Evolutionary conservation across 2,888 invertebrate species (phyloP).

Genomic region (Glomeris marginata): DNA sequence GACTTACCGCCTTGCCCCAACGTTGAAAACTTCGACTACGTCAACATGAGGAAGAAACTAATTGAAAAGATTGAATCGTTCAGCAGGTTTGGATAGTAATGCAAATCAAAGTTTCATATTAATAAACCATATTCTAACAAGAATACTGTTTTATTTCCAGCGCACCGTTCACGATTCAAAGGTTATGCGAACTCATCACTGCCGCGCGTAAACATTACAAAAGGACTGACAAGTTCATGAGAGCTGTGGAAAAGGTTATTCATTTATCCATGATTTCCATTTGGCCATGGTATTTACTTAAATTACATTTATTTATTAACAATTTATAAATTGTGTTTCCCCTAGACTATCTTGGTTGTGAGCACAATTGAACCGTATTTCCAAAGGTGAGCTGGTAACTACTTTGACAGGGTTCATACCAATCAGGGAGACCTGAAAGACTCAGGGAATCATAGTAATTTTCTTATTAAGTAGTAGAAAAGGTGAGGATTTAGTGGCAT

Average conservation of each 20-base stretch:
- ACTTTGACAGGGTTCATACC: no score
- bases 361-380: constrained; percentile 11
- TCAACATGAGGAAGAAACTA: constrained; percentile 48
- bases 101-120: background rate
- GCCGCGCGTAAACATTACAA: constrained; percentile 87
- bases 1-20: constrained; percentile 68
- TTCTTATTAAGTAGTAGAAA: no score
- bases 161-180: constrained; percentile 90
- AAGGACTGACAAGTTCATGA: constrained; percentile 89
- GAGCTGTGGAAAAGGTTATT: constrained; percentile 72
- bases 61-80: constrained; percentile 27
- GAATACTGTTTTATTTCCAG: constrained; percentile 33
- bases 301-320: no score
- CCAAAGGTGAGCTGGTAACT: constrained; percentile 3
- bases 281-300: no score
- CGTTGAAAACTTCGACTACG: constrained; percentile 78
- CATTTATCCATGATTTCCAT: no score
- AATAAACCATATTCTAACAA: no score
- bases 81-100: constrained; percentile 24
- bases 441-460: no score
- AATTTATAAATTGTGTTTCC: no score
- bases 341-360: constrained; percentile 4
- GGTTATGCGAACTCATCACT: constrained; percentile 84
- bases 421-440: no score
- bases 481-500: no score